Conservation (phyloP, 35 echinoderm and acorn worm genomes). For the Ophiothrix spiculata region DNA sequence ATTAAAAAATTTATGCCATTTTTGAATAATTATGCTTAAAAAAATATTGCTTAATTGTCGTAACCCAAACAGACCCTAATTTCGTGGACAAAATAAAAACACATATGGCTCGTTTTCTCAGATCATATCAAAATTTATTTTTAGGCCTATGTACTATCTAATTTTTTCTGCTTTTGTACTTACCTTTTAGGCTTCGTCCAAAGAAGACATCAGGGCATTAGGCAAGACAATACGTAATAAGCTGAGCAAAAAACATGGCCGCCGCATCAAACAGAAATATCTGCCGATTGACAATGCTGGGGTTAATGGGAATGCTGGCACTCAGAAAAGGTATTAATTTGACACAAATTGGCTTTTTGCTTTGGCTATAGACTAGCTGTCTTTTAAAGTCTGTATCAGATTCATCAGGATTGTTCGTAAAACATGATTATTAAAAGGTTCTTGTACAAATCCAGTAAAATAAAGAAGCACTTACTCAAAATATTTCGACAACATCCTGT, state of each 20-base stretch:
- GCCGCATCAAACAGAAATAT: slow-evolving; percentile 71
- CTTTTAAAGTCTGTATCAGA: background rate
- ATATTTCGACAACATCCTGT: background rate
- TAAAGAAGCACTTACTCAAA: background rate
- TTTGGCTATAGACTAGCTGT: background rate
- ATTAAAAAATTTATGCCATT: no score
- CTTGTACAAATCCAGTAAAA: no score
- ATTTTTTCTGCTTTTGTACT: background rate
- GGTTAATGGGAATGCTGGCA: background rate
- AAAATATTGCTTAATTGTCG: no score
- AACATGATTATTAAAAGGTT: no score
- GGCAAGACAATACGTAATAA: slow-evolving; percentile 89
- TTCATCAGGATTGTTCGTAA: no score
- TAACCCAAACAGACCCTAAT: no score
- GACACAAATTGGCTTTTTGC: background rate
- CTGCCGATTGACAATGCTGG: slow-evolving; percentile 43
- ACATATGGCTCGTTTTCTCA: no score
- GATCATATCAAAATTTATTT: no score
- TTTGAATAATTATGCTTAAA: no score
- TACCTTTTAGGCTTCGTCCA: slow-evolving; percentile 60
- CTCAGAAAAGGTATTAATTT: background rate
- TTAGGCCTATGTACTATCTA: no score
- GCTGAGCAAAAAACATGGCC: slow-evolving; percentile 85
- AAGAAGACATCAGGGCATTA: slow-evolving; percentile 75
- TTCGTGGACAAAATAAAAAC: no score